A percentile compares a stretch with the other conserved stretches of the same genome.
Conservation (phyloP, 1,140 invertebrate genomes). For the Drosophila dunni region DNA sequence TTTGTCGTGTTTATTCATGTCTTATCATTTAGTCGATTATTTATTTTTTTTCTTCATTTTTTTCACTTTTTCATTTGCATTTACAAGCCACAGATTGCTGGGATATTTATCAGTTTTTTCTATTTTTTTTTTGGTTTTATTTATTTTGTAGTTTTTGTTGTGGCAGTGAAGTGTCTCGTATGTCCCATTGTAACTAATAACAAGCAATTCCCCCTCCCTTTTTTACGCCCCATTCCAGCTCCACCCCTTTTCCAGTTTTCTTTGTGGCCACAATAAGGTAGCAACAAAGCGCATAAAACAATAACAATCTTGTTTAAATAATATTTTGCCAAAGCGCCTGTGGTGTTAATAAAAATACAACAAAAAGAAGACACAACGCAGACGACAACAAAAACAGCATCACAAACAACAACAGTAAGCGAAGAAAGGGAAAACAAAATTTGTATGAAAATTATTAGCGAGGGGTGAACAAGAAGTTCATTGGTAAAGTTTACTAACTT, state of each 20-base stretch:
- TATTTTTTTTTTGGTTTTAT: too few species aligned
- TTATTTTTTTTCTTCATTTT: background rate
- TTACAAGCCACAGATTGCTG: slow-evolving; percentile 18
- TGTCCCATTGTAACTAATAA: slow-evolving; percentile 31
- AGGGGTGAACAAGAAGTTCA: background rate
- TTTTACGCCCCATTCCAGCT: background rate
- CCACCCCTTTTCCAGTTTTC: background rate
- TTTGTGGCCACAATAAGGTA: slow-evolving; percentile 17
- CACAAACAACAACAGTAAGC: slow-evolving; percentile 7
- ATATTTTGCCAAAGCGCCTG: slow-evolving; percentile 21
- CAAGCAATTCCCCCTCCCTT: slow-evolving; percentile 3
- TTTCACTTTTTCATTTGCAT: slow-evolving; percentile 34
- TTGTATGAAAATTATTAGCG: slow-evolving; percentile 12
- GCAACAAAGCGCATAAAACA: slow-evolving; percentile 35
- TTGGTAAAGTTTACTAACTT: background rate
- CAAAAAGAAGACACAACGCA: background rate
- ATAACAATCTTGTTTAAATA: slow-evolving; percentile 30
- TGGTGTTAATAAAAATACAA: slow-evolving; percentile 15
- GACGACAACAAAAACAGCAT: slow-evolving; percentile 10
- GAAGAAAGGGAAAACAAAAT: slow-evolving; percentile 34
- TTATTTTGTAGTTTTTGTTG: too few species aligned
- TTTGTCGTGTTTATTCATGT: slow-evolving; percentile 1
- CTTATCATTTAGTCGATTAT: background rate
- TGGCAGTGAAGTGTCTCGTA: slow-evolving; percentile 17
- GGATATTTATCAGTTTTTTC: slow-evolving; percentile 34